phyloP scores from a whole-genome alignment of 1,140 invertebrate species.

The Cydia strobilella region DNA sequence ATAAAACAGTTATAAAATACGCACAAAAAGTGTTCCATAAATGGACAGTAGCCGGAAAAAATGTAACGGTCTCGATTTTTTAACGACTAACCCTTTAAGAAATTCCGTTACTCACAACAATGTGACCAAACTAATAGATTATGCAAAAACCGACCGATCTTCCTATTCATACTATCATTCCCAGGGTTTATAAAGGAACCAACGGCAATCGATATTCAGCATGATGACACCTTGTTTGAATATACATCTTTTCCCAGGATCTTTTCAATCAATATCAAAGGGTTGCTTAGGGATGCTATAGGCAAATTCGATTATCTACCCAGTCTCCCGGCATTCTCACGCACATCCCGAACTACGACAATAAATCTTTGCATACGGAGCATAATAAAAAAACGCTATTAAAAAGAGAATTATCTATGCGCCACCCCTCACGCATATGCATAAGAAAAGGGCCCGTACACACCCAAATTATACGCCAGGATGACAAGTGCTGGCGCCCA shows the following conservation, averaged over 20 bases:
- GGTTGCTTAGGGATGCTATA: conserved; percentile 70
- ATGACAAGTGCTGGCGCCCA: conserved; percentile 71
- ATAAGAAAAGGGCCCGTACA: conserved; percentile 69
- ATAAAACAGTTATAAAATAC: conserved; percentile 44
- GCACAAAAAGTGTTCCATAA: conserved; percentile 26
- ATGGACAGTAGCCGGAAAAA: conserved; percentile 59
- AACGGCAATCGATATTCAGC: conserved; percentile 76
- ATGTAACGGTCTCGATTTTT: conserved; percentile 67
- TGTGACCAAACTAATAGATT: conserved; percentile 65
- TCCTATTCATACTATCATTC: conserved; percentile 77
- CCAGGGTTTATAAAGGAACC: conserved; percentile 68
- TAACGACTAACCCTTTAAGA: conserved; percentile 72
- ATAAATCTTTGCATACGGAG: conserved; percentile 78
- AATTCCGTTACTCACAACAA: conserved; percentile 63
- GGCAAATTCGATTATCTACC: conserved; percentile 79
- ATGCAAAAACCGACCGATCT: conserved; percentile 72
- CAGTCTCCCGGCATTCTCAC: conserved; percentile 74
- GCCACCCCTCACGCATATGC: conserved; percentile 67
- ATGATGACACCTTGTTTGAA: conserved; percentile 80
- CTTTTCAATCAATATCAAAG: conserved; percentile 64
- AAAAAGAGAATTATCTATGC: conserved; percentile 74
- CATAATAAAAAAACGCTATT: conserved; percentile 75
- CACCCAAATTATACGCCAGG: conserved; percentile 77
- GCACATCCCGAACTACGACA: conserved; percentile 66
- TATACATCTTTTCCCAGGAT: conserved; percentile 76